These are phyloP conservation scores for Sebastes kiyomatsui DNA, from an alignment of 2,797 vertebrate species.

Conservation along the genomic window DNA sequence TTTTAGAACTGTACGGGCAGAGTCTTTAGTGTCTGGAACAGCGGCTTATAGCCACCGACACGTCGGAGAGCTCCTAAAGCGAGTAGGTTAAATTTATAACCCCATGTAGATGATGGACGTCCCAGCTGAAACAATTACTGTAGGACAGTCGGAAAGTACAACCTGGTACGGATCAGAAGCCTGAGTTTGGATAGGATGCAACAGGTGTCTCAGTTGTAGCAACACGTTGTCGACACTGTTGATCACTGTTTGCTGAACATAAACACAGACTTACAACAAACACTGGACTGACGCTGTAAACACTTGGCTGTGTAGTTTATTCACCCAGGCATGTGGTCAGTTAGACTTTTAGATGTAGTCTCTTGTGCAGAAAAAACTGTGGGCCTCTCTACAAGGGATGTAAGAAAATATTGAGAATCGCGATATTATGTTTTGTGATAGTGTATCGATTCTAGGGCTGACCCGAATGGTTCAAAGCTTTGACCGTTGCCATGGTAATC, in stretches of 20 bases:
- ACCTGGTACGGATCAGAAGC: constrained; percentile 22
- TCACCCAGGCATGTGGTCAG: background rate
- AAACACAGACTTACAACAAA: constrained; percentile 22
- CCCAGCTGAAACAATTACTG: constrained; percentile 70
- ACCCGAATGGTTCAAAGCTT: fast-evolving
- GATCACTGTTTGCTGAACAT: constrained; percentile 8
- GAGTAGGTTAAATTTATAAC: constrained; percentile 71
- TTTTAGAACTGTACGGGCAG: constrained; percentile 18
- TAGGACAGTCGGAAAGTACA: constrained; percentile 9
- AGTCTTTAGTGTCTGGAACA: constrained; percentile 58
- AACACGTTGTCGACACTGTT: constrained; percentile 36
- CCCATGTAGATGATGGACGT: constrained; percentile 53
- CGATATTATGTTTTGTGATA: too few relatives aligned
- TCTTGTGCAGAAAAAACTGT: background rate
- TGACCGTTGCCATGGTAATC: too few relatives aligned
- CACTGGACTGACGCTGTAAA: background rate
- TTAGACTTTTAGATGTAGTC: background rate
- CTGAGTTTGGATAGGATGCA: constrained; percentile 3
- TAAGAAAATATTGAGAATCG: too few relatives aligned
- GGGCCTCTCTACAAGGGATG: background rate
- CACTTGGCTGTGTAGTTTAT: background rate
- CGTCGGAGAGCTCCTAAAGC: constrained; percentile 50
- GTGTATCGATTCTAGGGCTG: too few relatives aligned
- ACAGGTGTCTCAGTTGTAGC: constrained; percentile 47
- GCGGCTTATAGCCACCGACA: constrained; percentile 51